Evolutionary conservation across 2,888 invertebrate genomes (phyloP).

Genomic region (Mythimna loreyi): DNA sequence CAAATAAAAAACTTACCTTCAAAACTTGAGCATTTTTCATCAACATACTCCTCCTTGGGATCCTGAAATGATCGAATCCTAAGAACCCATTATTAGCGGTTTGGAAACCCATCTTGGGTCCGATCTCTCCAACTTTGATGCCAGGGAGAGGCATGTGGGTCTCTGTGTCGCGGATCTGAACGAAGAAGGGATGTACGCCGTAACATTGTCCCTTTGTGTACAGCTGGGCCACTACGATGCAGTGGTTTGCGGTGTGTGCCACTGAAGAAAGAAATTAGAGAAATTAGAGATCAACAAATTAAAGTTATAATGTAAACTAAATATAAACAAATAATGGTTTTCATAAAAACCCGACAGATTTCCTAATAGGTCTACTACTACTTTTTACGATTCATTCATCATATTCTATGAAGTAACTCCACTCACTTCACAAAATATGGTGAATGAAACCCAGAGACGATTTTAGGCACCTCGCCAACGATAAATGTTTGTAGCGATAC

Average conservation of each 20-base stretch:
- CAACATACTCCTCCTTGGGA: constrained; percentile 96
- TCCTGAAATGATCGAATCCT: constrained; percentile 95
- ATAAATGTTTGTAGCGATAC: too few relatives aligned
- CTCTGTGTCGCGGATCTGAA: constrained; percentile 96
- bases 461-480: too few relatives aligned
- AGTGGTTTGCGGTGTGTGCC: constrained; percentile 97
- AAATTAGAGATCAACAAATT: not conserved
- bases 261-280: constrained; percentile 92
- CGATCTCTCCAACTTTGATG: constrained; percentile 97
- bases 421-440: too few relatives aligned
- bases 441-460: too few relatives aligned
- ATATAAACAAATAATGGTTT: too few relatives aligned
- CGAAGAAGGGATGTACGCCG: constrained; percentile 97
- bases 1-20: constrained; percentile 74
- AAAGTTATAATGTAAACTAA: too few relatives aligned
- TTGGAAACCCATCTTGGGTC: constrained; percentile 97
- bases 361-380: too few relatives aligned
- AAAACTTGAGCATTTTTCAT: constrained; percentile 97
- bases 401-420: too few relatives aligned
- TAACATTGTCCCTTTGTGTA: constrained; percentile 94
- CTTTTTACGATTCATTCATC: too few relatives aligned
- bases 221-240: constrained; percentile 97
- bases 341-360: too few relatives aligned
- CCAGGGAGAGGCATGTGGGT: constrained; percentile 96
- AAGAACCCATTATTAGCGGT: constrained; percentile 97